A percentile compares a stretch with the other conserved stretches of the same genome.
Evolutionary conservation across 2,113 vertebrate species (phyloP).

Genomic region (Coptodon bakossiorum): DNA sequence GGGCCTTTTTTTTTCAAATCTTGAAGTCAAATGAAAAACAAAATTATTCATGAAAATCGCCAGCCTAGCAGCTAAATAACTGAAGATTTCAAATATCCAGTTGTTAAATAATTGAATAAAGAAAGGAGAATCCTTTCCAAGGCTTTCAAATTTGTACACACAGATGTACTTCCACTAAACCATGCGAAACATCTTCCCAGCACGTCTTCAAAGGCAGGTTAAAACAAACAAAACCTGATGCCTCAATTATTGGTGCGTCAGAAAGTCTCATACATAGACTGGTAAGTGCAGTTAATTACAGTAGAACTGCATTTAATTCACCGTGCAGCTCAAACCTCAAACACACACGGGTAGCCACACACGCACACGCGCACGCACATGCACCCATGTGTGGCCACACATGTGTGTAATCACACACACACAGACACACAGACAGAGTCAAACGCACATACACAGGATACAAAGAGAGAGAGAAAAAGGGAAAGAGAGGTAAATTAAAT

Average conservation of each 20-base stretch:
- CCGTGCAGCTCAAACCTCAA: constrained; percentile 61
- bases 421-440: not conserved
- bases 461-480: not conserved
- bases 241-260: constrained; percentile 69
- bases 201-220: constrained; percentile 63
- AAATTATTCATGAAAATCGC: not conserved
- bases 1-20: not conserved
- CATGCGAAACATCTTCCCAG: constrained; percentile 50
- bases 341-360: constrained; percentile 15
- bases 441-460: constrained; percentile 30
- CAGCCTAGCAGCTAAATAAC: not conserved
- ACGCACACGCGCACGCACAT: not conserved
- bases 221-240: constrained; percentile 70
- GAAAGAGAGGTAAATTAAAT: constrained; percentile 56
- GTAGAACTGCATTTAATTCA: constrained; percentile 65
- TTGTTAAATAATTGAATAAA: not conserved
- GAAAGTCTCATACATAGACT: constrained; percentile 64
- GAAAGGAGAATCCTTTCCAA: not conserved
- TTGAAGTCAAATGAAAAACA: constrained; percentile 12
- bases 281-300: constrained; percentile 71
- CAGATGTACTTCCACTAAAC: constrained; percentile 41
- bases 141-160: constrained; percentile 27
- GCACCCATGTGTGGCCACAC: not conserved
- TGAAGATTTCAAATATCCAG: not conserved
- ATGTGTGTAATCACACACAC: not conserved